phyloP scores from a whole-genome alignment of 1,140 invertebrate genomes.

The Drosophila bocqueti region DNA sequence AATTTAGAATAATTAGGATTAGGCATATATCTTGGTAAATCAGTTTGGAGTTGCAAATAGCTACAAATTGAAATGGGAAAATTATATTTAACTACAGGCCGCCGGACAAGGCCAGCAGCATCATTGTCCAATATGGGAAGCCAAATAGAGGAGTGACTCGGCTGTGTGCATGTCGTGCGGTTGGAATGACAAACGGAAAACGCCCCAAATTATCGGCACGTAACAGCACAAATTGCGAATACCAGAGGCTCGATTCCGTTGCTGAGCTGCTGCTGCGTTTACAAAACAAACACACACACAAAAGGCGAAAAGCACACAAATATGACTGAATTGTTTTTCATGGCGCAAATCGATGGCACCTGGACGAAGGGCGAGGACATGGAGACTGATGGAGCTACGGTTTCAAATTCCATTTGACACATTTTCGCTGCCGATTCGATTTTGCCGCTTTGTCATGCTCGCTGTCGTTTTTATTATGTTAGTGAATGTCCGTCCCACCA shows the following conservation, averaged over 20 bases:
- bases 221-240: slow-evolving; percentile 28
- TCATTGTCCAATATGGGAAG: slow-evolving; percentile 37
- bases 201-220: slow-evolving; percentile 66
- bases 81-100: neutral
- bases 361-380: slow-evolving; percentile 13
- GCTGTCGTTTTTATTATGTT: slow-evolving; percentile 46
- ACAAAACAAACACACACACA: slow-evolving; percentile 56
- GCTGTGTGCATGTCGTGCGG: slow-evolving; percentile 25
- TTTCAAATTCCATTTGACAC: slow-evolving; percentile 77
- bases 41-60: neutral
- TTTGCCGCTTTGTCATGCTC: slow-evolving; percentile 34
- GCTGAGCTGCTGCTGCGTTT: slow-evolving; percentile 45
- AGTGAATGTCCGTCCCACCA: slow-evolving; percentile 13
- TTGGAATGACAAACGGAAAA: slow-evolving; percentile 57
- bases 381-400: slow-evolving; percentile 27
- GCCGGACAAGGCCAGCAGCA: slow-evolving; percentile 3
- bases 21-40: neutral
- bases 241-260: slow-evolving; percentile 3
- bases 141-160: slow-evolving; percentile 46
- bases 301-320: slow-evolving; percentile 55
- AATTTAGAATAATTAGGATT: neutral
- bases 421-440: slow-evolving; percentile 57
- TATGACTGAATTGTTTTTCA: slow-evolving; percentile 79
- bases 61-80: neutral
- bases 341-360: slow-evolving; percentile 51